Evolutionary conservation across 2,113 vertebrate species (phyloP).

Genomic region (Pollimyrus isidori): DNA sequence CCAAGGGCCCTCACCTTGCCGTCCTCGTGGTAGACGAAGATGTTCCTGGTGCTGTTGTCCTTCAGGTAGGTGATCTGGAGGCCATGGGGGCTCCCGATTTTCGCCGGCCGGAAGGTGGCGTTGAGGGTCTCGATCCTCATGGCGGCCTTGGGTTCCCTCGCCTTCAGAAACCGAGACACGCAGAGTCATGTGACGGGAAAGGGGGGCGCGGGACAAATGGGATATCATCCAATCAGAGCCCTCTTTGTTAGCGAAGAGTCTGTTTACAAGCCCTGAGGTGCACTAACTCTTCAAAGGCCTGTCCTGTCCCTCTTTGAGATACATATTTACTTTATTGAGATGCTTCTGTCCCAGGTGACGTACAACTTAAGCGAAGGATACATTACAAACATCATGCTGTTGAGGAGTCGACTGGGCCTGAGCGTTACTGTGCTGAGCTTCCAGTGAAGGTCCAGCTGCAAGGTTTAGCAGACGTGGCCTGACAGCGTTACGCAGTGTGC

Average conservation of each 20-base stretch:
- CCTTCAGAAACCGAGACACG: conserved; percentile 51
- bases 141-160: conserved; percentile 86
- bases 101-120: conserved; percentile 84
- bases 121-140: conserved; percentile 88
- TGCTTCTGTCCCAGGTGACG: not conserved
- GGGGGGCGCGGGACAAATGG: not conserved
- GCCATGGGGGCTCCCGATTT: conserved; percentile 80
- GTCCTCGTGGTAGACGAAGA: conserved; percentile 92
- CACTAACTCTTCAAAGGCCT: not conserved
- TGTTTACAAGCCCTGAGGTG: not conserved
- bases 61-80: conserved; percentile 93
- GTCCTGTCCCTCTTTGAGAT: not conserved
- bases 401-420: not conserved
- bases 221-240: not conserved
- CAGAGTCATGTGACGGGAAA: not conserved
- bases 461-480: not conserved
- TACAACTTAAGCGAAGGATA: not conserved
- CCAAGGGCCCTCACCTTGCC: conserved; percentile 72
- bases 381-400: not conserved
- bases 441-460: not conserved
- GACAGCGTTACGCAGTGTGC: not conserved
- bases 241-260: not conserved
- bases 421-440: not conserved
- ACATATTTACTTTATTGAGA: not conserved
- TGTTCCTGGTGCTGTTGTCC: conserved; percentile 93